Conservation (phyloP, 1,140 invertebrate species). For the Zaprionus ghesquierei region DNA sequence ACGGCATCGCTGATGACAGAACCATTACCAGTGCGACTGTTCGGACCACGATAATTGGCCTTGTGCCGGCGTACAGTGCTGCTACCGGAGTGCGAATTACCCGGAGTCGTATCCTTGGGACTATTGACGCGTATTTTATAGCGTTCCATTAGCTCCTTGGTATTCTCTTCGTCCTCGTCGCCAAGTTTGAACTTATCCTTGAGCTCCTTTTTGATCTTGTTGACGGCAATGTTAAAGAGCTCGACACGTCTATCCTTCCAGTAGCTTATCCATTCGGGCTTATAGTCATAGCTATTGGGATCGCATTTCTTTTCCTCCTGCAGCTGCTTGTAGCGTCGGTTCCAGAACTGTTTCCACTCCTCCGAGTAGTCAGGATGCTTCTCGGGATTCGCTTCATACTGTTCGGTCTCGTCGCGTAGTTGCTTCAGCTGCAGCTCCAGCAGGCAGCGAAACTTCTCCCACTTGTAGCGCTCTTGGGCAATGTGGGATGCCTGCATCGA, state of each 20-base stretch:
- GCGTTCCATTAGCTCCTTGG: constrained; percentile 69
- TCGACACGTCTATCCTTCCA: constrained; percentile 92
- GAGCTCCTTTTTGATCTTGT: constrained; percentile 83
- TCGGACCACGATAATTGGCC: constrained; percentile 39
- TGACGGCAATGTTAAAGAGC: constrained; percentile 85
- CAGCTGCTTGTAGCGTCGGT: constrained; percentile 90
- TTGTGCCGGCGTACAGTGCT: constrained; percentile 38
- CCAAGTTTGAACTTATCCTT: constrained; percentile 84
- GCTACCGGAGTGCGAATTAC: background rate
- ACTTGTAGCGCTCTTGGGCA: constrained; percentile 84
- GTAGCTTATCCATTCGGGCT: constrained; percentile 92
- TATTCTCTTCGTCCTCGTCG: constrained; percentile 75
- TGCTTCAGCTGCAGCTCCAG: constrained; percentile 82
- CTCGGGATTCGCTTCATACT: constrained; percentile 92
- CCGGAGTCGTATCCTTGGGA: constrained; percentile 11
- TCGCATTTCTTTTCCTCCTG: constrained; percentile 89
- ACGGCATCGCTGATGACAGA: constrained; percentile 26
- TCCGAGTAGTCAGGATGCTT: constrained; percentile 93
- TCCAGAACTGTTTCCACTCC: constrained; percentile 94
- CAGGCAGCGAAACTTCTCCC: constrained; percentile 84
- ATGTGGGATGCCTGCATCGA: constrained; percentile 71
- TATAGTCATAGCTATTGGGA: constrained; percentile 90
- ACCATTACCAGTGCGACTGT: constrained; percentile 35
- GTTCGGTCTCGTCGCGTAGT: constrained; percentile 85
- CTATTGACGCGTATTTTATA: constrained; percentile 66